phyloP scores from a whole-genome alignment of 2,113 vertebrate species.

The Anoura caudifer region DNA sequence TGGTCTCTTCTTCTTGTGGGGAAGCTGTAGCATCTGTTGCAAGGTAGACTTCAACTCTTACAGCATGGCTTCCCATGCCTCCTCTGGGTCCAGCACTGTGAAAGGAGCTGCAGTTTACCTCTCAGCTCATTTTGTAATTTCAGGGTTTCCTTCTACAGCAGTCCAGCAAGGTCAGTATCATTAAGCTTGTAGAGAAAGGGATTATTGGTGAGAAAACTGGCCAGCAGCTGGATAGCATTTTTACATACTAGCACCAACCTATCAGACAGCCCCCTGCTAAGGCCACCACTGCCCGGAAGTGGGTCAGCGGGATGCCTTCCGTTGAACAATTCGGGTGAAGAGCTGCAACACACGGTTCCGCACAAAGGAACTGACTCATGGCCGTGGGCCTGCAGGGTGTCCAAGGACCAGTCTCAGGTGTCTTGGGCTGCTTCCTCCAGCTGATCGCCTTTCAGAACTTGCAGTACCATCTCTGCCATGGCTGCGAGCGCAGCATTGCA shows the following conservation, averaged over 20 bases:
- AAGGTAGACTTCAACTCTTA: conserved; percentile 88
- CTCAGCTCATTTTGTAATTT: conserved; percentile 89
- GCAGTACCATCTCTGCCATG: conserved; percentile 89
- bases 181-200: conserved; percentile 97
- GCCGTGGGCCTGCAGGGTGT: conserved; percentile 89
- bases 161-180: conserved; percentile 86
- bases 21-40: conserved; percentile 78
- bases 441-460: conserved; percentile 89
- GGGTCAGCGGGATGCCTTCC: conserved; percentile 91
- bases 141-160: conserved; percentile 89
- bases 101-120: conserved; percentile 61
- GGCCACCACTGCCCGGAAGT: conserved; percentile 89
- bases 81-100: conserved; percentile 83
- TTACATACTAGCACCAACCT: conserved; percentile 93
- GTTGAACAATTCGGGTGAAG: conserved; percentile 89
- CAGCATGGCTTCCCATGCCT: conserved; percentile 95
- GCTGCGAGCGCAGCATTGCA: conserved; percentile 90
- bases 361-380: conserved; percentile 90
- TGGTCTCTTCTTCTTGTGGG: conserved; percentile 66
- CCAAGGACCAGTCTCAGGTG: conserved; percentile 91
- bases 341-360: conserved; percentile 91
- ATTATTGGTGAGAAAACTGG: conserved; percentile 94
- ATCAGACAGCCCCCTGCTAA: conserved; percentile 93
- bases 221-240: conserved; percentile 93
- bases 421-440: conserved; percentile 86